Evolutionary conservation across 37 sponge, comb jelly and placozoan species (phyloP).

Genomic region (Cladorhizidae sp.): DNA sequence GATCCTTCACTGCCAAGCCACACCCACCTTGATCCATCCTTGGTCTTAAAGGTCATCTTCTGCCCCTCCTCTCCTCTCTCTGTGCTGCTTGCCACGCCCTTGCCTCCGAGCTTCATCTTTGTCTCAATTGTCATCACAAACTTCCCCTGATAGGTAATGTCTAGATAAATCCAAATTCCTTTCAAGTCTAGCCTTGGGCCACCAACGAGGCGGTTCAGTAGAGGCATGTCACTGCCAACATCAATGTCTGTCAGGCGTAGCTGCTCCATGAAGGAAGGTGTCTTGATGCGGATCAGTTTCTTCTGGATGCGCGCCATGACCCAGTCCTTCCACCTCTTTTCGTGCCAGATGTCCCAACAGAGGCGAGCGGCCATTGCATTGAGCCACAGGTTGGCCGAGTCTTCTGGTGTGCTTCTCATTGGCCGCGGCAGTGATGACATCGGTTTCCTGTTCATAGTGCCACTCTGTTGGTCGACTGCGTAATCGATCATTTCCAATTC

Average conservation of each 20-base stretch:
- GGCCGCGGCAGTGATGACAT: too few relatives aligned
- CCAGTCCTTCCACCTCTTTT: conserved; percentile 72
- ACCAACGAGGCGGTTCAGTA: conserved; percentile 33
- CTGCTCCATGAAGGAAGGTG: conserved; percentile 76
- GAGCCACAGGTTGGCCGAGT: conserved; percentile 45
- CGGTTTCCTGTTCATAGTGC: too few relatives aligned
- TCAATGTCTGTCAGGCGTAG: conserved; percentile 71
- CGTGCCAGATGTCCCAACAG: conserved; percentile 88
- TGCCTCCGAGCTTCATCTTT: conserved; percentile 54
- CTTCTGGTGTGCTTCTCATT: neutral
- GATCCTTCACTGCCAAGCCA: neutral
- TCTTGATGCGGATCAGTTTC: conserved; percentile 68
- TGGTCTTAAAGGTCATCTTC: conserved; percentile 12
- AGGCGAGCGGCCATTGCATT: conserved; percentile 70
- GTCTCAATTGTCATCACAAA: conserved; percentile 90
- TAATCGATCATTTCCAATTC: too few relatives aligned
- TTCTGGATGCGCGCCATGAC: conserved; percentile 55
- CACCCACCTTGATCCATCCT: conserved; percentile 19
- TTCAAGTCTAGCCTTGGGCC: conserved; percentile 49
- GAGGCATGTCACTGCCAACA: conserved; percentile 74
- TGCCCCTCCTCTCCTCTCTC: conserved; percentile 23
- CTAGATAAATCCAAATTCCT: conserved; percentile 82
- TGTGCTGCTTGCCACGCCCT: neutral
- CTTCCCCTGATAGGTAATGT: conserved; percentile 67
- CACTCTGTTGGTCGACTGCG: too few relatives aligned